A percentile compares a stretch with the other conserved stretches of the same genome.
Conservation (phyloP, 2,888 invertebrate genomes). For the Lasioglossum villosulum region DNA sequence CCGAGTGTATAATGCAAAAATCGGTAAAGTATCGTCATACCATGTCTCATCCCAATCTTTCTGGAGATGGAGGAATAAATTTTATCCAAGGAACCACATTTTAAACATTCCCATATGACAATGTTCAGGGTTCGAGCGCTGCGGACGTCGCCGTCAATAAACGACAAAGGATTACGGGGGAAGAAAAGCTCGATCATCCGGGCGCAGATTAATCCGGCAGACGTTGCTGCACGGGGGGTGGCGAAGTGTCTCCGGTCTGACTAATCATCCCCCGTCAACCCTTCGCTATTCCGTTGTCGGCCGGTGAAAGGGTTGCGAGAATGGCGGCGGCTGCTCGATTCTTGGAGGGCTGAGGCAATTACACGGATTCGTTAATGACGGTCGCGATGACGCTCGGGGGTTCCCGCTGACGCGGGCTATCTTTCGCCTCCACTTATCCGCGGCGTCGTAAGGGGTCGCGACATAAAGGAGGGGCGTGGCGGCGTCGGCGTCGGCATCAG, state of each 20-base stretch:
- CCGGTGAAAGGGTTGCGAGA: constrained; percentile 64
- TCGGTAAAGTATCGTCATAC: not conserved
- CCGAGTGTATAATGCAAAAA: not conserved
- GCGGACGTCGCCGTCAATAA: not conserved
- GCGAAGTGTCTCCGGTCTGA: constrained; percentile 18
- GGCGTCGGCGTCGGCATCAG: not conserved
- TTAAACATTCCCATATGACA: not conserved
- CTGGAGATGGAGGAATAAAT: not conserved
- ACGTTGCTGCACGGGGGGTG: not conserved
- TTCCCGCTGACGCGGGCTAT: constrained; percentile 56
- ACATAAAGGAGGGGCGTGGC: constrained; percentile 58
- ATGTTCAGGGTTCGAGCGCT: not conserved
- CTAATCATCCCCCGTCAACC: constrained; percentile 9
- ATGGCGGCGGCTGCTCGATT: constrained; percentile 63
- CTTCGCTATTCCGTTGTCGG: constrained; percentile 7
- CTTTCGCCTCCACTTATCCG: constrained; percentile 58
- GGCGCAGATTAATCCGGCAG: constrained; percentile 11
- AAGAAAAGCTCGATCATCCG: not conserved
- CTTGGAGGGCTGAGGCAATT: constrained; percentile 75
- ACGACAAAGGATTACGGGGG: not conserved
- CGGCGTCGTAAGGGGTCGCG: constrained; percentile 26
- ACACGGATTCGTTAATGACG: constrained; percentile 72
- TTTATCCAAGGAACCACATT: not conserved
- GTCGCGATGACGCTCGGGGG: constrained; percentile 60
- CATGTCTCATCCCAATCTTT: not conserved